Evolutionary conservation across 2,888 invertebrate genomes (phyloP).

Genomic region (Melieria omissa): DNA sequence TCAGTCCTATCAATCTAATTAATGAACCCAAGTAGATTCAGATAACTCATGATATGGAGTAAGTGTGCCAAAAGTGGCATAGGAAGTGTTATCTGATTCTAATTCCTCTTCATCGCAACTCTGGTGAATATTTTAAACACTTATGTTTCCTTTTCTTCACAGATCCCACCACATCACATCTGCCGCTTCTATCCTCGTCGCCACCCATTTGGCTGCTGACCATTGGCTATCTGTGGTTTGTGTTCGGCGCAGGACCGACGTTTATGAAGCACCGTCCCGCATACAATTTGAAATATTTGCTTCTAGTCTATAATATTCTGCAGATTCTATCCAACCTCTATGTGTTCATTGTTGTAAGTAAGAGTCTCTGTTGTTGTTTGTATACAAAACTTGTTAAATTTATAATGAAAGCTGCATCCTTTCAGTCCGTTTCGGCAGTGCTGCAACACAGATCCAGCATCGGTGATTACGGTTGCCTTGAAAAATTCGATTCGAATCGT

Average conservation of each 20-base stretch:
- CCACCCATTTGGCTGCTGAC: conserved; percentile 7
- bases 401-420: not conserved
- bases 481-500: not conserved
- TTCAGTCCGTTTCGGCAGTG: not conserved
- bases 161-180: conserved; percentile 16
- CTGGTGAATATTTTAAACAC: too few relatives aligned
- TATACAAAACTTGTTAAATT: too few relatives aligned
- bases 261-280: conserved; percentile 28
- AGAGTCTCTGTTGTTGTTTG: not conserved
- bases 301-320: conserved; percentile 18
- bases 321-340: conserved; percentile 19
- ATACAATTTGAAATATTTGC: conserved; percentile 18
- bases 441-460: not conserved
- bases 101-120: too few relatives aligned
- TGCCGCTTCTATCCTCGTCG: conserved; percentile 14
- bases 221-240: conserved; percentile 15
- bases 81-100: too few relatives aligned
- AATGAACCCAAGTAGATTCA: too few relatives aligned
- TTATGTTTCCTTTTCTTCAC: not conserved
- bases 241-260: conserved; percentile 18
- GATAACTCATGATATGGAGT: too few relatives aligned
- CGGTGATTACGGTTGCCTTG: conserved; percentile 22
- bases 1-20: too few relatives aligned
- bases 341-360: conserved; percentile 10
- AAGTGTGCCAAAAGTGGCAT: too few relatives aligned